A percentile compares a stretch with the other conserved stretches of the same genome.
Evolutionary conservation across 2,888 invertebrate genomes (phyloP).

Genomic region (Pyralis farinalis): DNA sequence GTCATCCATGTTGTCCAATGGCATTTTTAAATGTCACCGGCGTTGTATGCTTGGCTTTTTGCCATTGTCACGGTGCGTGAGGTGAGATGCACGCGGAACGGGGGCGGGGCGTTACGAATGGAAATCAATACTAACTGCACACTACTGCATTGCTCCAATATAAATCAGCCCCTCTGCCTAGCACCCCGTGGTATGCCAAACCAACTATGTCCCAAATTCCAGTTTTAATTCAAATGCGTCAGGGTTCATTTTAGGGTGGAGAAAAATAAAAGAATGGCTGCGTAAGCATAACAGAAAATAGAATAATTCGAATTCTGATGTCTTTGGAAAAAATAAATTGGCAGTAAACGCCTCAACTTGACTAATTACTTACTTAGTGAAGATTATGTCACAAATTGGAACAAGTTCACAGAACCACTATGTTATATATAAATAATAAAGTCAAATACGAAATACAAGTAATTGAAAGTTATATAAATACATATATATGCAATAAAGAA

Average conservation of each 20-base stretch:
- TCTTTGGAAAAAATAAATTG: no score
- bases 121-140: slow-evolving; percentile 82
- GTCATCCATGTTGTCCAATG: slow-evolving; percentile 1
- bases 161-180: slow-evolving; percentile 72
- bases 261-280: slow-evolving; percentile 15
- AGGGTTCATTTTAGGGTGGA: slow-evolving; percentile 25
- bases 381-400: no score
- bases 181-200: slow-evolving; percentile 66
- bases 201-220: slow-evolving; percentile 30
- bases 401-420: no score
- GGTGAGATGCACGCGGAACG: slow-evolving; percentile 54
- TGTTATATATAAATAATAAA: no score
- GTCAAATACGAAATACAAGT: no score
- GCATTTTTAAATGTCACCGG: slow-evolving; percentile 27
- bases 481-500: no score
- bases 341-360: no score
- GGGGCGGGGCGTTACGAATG: slow-evolving; percentile 67
- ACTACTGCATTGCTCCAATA: slow-evolving; percentile 80
- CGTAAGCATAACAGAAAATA: no score
- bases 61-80: slow-evolving; percentile 71
- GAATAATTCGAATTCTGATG: no score
- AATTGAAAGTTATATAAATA: no score
- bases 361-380: no score
- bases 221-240: slow-evolving; percentile 23
- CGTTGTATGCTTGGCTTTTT: slow-evolving; percentile 58